Conservation (phyloP, 2,797 vertebrate genomes). For the Smutsia temminckii region DNA sequence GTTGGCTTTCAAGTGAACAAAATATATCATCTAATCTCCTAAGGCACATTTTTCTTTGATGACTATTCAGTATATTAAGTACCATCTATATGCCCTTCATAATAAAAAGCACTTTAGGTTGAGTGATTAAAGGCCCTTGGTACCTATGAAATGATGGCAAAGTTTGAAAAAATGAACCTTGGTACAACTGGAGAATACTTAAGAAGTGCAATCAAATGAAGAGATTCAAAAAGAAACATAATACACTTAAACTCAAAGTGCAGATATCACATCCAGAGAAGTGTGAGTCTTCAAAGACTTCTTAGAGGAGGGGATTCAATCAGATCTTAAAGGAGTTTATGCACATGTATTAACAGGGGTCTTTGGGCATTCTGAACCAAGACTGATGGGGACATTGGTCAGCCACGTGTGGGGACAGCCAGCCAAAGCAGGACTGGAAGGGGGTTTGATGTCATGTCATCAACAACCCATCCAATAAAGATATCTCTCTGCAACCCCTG, state of each 20-base stretch:
- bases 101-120: background rate
- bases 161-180: background rate
- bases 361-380: background rate
- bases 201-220: background rate
- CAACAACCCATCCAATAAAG: background rate
- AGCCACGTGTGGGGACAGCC: rapidly evolving
- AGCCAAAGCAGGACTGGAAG: background rate
- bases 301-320: background rate
- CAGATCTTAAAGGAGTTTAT: background rate
- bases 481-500: no score
- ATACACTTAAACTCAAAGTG: background rate
- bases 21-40: background rate
- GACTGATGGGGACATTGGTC: background rate
- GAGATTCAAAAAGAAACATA: background rate
- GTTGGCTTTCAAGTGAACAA: background rate
- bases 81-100: background rate
- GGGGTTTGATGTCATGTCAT: background rate
- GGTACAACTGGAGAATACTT: background rate
- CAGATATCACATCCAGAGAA: background rate
- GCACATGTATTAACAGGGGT: background rate
- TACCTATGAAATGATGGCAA: background rate
- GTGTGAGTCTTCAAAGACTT: background rate
- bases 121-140: background rate
- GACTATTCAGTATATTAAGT: background rate
- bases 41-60: background rate